These are phyloP conservation scores for Diuraphis noxia DNA, from an alignment of 1,140 invertebrate genomes.

Conservation along the genomic window DNA sequence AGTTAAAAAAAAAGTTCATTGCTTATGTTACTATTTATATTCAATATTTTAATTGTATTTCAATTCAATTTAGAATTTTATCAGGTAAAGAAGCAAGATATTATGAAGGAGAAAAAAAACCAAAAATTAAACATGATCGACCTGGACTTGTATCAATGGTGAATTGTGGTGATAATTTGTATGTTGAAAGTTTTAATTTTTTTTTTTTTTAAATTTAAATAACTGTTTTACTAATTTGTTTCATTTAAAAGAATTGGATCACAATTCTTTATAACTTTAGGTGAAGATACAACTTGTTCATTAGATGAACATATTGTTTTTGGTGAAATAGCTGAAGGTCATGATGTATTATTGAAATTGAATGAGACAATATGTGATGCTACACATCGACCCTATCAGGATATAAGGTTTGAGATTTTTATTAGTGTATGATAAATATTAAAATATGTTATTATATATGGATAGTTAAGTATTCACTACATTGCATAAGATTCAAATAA, in stretches of 20 bases:
- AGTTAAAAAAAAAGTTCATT: constrained; percentile 1
- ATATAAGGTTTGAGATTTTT: constrained; percentile 71
- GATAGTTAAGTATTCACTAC: background rate
- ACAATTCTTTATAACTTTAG: constrained; percentile 96
- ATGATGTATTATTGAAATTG: constrained; percentile 83
- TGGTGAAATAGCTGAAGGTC: constrained; percentile 92
- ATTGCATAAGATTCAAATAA: too few species aligned
- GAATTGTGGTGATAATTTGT: constrained; percentile 88
- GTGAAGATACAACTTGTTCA: constrained; percentile 79
- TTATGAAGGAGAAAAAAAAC: constrained; percentile 88
- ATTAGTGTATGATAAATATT: background rate
- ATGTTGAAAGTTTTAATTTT: constrained; percentile 54
- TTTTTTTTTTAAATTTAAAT: constrained; percentile 23
- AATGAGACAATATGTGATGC: constrained; percentile 95
- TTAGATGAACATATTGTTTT: constrained; percentile 97
- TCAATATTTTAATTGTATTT: background rate
- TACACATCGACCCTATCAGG: constrained; percentile 88
- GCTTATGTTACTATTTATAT: background rate
- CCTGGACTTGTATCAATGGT: constrained; percentile 93
- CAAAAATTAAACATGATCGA: constrained; percentile 87
- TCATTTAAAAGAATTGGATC: constrained; percentile 74
- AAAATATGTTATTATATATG: too few species aligned
- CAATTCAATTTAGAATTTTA: constrained; percentile 63
- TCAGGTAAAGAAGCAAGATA: constrained; percentile 87
- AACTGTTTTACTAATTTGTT: background rate